phyloP scores from a whole-genome alignment of 2,797 vertebrate species.

The Orestias chungarensis region DNA sequence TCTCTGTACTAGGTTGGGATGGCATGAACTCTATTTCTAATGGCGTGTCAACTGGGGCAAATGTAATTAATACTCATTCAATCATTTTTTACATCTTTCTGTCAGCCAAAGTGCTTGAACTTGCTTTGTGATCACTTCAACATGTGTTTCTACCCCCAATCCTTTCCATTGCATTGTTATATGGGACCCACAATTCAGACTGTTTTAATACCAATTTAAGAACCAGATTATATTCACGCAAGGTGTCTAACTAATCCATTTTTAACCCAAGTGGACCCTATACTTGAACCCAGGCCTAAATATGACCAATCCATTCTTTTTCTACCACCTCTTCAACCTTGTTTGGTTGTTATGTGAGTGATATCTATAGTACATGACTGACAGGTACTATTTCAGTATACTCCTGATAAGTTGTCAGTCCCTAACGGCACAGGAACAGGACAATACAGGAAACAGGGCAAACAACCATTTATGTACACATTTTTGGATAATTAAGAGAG shows the following conservation, averaged over 20 bases:
- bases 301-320: background rate
- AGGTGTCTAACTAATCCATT: background rate
- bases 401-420: background rate
- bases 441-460: background rate
- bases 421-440: background rate
- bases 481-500: background rate
- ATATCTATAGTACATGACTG: background rate
- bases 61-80: too few species aligned
- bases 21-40: background rate
- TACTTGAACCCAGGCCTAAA: background rate
- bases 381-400: background rate
- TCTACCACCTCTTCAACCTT: background rate
- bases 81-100: too few species aligned
- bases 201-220: background rate
- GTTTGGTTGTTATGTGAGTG: background rate
- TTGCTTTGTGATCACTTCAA: too few species aligned
- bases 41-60: background rate
- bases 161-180: too few species aligned
- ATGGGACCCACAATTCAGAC: background rate
- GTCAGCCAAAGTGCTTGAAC: background rate
- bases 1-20: background rate
- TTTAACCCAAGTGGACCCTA: background rate
- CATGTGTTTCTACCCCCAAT: too few species aligned
- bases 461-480: background rate
- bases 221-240: background rate